These are phyloP conservation scores for Acrocyrtus sp. DNA, from an alignment of 2,888 invertebrate genomes.

Conservation along the genomic window DNA sequence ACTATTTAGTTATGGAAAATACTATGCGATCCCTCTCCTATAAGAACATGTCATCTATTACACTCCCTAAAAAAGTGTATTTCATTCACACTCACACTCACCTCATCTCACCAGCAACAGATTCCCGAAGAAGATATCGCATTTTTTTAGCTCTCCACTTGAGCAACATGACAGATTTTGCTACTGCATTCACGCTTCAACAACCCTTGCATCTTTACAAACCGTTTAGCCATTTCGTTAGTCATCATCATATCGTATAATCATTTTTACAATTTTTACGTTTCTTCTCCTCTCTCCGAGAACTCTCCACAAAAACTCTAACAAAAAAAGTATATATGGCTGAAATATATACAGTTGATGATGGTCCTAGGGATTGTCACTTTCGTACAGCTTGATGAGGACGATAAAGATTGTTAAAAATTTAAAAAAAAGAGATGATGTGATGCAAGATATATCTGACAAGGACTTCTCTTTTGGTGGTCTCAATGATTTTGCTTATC, in stretches of 20 bases:
- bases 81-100: too few species aligned
- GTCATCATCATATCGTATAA: slow-evolving; percentile 12
- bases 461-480: slow-evolving; percentile 38
- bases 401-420: slow-evolving; percentile 26
- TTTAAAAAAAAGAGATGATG: slow-evolving; percentile 38
- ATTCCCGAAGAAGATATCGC: slow-evolving; percentile 32
- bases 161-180: slow-evolving; percentile 45
- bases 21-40: too few species aligned
- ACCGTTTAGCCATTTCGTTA: slow-evolving; percentile 11
- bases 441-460: slow-evolving; percentile 24
- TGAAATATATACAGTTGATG: too few species aligned
- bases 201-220: slow-evolving; percentile 21
- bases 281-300: slow-evolving; percentile 7
- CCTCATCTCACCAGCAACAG: too few species aligned
- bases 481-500: slow-evolving; percentile 8
- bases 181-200: slow-evolving; percentile 49
- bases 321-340: too few species aligned
- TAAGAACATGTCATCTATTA: too few species aligned
- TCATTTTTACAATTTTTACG: slow-evolving; percentile 11
- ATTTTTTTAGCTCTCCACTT: background rate
- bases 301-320: too few species aligned
- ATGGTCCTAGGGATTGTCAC: slow-evolving; percentile 40
- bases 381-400: slow-evolving; percentile 17
- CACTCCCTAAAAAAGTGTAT: too few species aligned
- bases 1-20: too few species aligned